Evolutionary conservation across 1,140 invertebrate species (phyloP), one percentile per base, ranked within the genome.

Genomic region (Macrobrachium nipponense): DNA sequence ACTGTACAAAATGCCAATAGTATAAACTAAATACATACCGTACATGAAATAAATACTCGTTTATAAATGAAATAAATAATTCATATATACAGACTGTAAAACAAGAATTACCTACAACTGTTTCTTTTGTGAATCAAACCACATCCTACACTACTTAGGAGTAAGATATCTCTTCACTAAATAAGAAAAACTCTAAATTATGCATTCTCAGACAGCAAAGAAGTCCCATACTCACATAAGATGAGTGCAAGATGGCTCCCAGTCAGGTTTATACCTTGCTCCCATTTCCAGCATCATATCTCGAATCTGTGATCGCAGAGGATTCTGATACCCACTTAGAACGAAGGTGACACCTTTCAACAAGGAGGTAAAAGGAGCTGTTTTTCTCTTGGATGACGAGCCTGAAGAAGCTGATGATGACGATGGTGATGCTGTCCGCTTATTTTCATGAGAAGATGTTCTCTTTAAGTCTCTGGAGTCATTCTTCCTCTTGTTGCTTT

Each of bases 271-370:
- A 90, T 96, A 97, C 89, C 92, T 93, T 0, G 96, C 97, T 6
- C 97, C 97, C 94, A 98, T 94, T 82, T 93, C 93, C 7, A 95
- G 70, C 17, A 95, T 96, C 89, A 93, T 93, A 73, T 93, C 93
- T 66, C 96, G 91, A 36, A 98, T 89, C 75, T 93, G 92, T 4
- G 91, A 92, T 68, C 97, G 92, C 87, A 93, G 92, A 2, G 97
- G 97, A 92, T 98, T 97, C 91, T 95, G 93, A 92, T 95, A 97
- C 0, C 97, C 97, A 92, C 96, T 97, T 78, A 98, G 92, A 5
- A 95, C 95, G 91, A 98, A 94, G 18, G 94, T 92, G 43, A 97
- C 96, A 66, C 92, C 93, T 68, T 93, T 92, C 90, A 95, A 91
- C 36, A 95, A 89, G 87, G 93, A 90, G 85, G 91, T 90, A 87